Evolutionary conservation across 2,888 invertebrate genomes (phyloP).

Genomic region (Archips xylosteana): DNA sequence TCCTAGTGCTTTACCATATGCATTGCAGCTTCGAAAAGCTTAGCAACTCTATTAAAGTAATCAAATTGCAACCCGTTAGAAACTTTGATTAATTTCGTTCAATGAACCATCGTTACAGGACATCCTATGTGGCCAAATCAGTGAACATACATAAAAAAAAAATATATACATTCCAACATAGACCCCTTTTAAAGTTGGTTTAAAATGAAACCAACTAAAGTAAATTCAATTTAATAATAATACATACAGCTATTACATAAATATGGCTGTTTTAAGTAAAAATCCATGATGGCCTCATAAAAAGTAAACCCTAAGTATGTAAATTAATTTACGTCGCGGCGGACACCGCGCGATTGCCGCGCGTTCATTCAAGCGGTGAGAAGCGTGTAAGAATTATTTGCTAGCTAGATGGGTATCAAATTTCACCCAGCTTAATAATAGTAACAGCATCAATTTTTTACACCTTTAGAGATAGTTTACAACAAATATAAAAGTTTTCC

Average conservation of each 20-base stretch:
- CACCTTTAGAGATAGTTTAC: too few relatives aligned
- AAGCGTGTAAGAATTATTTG: conserved; percentile 17
- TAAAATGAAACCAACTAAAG: too few relatives aligned
- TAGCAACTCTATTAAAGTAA: too few relatives aligned
- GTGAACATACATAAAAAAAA: too few relatives aligned
- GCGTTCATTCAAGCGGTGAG: conserved; percentile 6
- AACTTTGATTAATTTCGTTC: too few relatives aligned
- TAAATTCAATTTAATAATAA: neutral
- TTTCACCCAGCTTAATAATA: neutral
- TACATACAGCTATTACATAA: neutral
- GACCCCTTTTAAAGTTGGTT: too few relatives aligned
- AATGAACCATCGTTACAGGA: too few relatives aligned
- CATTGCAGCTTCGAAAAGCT: too few relatives aligned
- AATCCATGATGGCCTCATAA: neutral
- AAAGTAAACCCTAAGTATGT: conserved; percentile 9
- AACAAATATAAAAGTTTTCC: neutral
- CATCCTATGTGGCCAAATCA: too few relatives aligned
- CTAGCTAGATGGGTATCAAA: conserved; percentile 11
- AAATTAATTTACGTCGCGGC: conserved; percentile 12
- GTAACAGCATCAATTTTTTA: neutral
- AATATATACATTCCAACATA: too few relatives aligned
- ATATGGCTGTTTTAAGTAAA: neutral
- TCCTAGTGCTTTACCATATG: too few relatives aligned
- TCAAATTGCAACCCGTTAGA: too few relatives aligned
- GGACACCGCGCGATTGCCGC: neutral